Evolutionary conservation across 2,113 vertebrate species (phyloP).

Genomic region (Hydrolagus affinis): DNA sequence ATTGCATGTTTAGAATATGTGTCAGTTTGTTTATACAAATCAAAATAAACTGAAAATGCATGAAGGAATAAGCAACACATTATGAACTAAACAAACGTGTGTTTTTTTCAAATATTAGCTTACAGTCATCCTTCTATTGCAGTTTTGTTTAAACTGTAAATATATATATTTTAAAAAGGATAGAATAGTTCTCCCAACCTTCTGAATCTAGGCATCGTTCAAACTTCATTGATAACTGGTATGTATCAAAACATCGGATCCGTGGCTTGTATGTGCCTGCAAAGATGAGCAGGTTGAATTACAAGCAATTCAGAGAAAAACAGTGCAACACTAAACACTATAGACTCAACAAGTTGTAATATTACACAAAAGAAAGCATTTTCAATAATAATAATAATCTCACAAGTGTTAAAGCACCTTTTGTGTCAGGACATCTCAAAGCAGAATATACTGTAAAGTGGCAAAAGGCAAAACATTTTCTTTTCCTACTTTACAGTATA

Average conservation of each 20-base stretch:
- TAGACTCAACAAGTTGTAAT: neutral
- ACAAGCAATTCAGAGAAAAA: neutral
- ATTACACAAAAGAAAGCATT: neutral
- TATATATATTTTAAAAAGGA: neutral
- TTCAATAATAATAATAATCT: too few relatives aligned
- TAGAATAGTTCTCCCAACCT: conserved; percentile 54
- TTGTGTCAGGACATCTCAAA: too few relatives aligned
- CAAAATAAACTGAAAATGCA: neutral
- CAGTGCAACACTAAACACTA: neutral
- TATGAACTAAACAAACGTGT: too few relatives aligned
- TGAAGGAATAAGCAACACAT: too few relatives aligned
- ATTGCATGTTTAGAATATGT: too few relatives aligned
- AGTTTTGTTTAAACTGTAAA: neutral
- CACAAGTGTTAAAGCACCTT: too few relatives aligned
- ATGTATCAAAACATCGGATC: conserved; percentile 86
- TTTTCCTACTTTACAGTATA: too few relatives aligned
- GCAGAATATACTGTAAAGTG: too few relatives aligned
- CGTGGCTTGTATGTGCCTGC: conserved; percentile 92
- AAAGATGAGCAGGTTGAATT: conserved; percentile 35
- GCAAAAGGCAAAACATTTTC: too few relatives aligned
- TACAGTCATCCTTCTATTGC: neutral
- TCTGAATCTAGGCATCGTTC: conserved; percentile 93
- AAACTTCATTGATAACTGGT: conserved; percentile 92
- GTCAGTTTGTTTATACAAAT: neutral
- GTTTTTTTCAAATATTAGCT: too few relatives aligned